phyloP scores from a whole-genome alignment of 1,140 invertebrate species.

The Leptoteleia sp. region DNA sequence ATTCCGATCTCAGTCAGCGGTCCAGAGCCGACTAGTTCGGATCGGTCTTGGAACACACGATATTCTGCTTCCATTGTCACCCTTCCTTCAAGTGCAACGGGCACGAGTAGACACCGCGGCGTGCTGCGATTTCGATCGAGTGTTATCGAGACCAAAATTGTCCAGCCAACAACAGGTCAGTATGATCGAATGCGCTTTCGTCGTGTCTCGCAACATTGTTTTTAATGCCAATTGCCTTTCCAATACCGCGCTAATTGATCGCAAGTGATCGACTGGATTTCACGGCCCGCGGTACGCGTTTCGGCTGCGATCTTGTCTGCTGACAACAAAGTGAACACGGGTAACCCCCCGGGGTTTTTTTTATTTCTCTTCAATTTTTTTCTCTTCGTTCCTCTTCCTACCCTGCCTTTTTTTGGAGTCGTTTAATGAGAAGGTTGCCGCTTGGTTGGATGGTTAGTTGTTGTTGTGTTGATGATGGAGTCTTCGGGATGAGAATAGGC shows the following conservation, averaged over 20 bases:
- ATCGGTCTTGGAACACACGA: constrained; percentile 47
- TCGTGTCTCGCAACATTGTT: constrained; percentile 25
- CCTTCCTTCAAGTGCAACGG: constrained; percentile 6
- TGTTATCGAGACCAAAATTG: not conserved
- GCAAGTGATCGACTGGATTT: not conserved
- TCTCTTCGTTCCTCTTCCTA: no score
- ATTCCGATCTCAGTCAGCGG: constrained; percentile 65
- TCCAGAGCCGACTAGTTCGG: constrained; percentile 65
- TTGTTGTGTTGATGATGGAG: no score
- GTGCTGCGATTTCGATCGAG: constrained; percentile 23
- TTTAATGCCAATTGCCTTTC: constrained; percentile 18
- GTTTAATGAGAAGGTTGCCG: no score
- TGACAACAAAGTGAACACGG: no score
- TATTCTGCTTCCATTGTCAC: constrained; percentile 17
- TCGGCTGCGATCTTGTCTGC: no score
- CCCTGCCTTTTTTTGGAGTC: no score
- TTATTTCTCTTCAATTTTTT: no score
- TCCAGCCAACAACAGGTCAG: constrained; percentile 40
- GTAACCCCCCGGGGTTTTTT: no score
- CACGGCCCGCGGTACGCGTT: no score
- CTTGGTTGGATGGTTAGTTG: no score
- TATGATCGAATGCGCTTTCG: constrained; percentile 18
- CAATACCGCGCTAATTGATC: constrained; percentile 19
- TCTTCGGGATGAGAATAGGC: no score
- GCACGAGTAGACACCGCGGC: not conserved